Percentiles rank a stretch among this genome's conserved stretches.
These are phyloP conservation scores for Pipistrellus kuhlii DNA, from an alignment of 2,797 vertebrate species.

Conservation along the genomic window DNA sequence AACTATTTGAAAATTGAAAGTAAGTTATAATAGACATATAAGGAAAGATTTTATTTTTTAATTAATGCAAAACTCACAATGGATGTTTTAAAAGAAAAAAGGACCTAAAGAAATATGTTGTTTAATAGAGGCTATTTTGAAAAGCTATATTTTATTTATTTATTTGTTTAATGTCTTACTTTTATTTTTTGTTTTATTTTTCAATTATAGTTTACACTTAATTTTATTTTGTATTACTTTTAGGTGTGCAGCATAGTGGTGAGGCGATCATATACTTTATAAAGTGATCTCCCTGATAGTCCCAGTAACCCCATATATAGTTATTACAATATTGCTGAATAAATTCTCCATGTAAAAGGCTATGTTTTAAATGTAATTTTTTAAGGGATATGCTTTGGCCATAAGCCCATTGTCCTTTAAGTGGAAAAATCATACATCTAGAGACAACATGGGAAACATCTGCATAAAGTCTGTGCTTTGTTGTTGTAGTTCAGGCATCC, in stretches of 20 bases:
- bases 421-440: not conserved
- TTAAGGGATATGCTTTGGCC: not conserved
- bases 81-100: not conserved
- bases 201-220: not conserved
- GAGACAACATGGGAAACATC: not conserved
- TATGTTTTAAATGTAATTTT: slow-evolving; percentile 4
- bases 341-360: not conserved
- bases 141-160: not conserved
- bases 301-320: not conserved
- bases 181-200: not conserved
- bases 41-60: not conserved
- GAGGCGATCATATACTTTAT: not conserved
- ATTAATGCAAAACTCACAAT: not conserved
- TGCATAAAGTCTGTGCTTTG: not conserved
- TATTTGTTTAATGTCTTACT: not conserved
- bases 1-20: slow-evolving; percentile 10
- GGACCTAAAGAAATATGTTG: not conserved
- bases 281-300: not conserved
- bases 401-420: not conserved
- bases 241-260: not conserved
- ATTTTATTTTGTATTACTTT: not conserved
- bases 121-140: not conserved
- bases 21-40: not conserved
- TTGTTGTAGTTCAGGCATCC: too few species aligned
- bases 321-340: not conserved